A percentile compares a stretch with the other conserved stretches of the same genome.
Conservation (phyloP, 2,888 invertebrate genomes). For the Habrosyne pyritoides region DNA sequence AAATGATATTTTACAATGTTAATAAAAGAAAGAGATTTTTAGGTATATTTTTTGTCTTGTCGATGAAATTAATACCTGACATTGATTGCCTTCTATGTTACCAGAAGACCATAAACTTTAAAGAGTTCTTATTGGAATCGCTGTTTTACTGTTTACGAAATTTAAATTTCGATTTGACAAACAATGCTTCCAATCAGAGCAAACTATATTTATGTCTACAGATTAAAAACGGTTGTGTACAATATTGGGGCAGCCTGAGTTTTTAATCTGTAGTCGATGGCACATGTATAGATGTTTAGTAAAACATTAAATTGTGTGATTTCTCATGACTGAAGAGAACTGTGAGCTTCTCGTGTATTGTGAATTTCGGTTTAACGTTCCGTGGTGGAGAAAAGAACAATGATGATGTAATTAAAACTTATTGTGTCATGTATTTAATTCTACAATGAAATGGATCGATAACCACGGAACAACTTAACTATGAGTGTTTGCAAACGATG, state of each 20-base stretch:
- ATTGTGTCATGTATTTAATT: constrained; percentile 22
- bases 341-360: constrained; percentile 63
- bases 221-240: constrained; percentile 23
- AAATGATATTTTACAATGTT: constrained; percentile 82
- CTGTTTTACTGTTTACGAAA: constrained; percentile 27
- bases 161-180: constrained; percentile 1
- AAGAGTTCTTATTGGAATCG: constrained; percentile 40
- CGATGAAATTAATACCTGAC: constrained; percentile 60
- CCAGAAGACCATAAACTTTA: constrained; percentile 65
- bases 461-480: constrained; percentile 45
- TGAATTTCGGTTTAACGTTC: constrained; percentile 44
- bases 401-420: constrained; percentile 17
- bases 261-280: constrained; percentile 51
- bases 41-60: constrained; percentile 76
- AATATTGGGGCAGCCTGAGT: constrained; percentile 3
- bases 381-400: constrained; percentile 27
- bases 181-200: constrained; percentile 3
- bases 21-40: constrained; percentile 73
- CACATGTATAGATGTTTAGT: constrained; percentile 44
- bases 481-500: constrained; percentile 30
- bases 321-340: constrained; percentile 62
- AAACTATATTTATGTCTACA: constrained; percentile 28
- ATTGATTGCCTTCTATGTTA: constrained; percentile 73
- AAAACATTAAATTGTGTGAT: constrained; percentile 56
- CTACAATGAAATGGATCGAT: constrained; percentile 17